Evolutionary conservation across 2,797 vertebrate genomes (phyloP).

Genomic region (Falco cherrug): DNA sequence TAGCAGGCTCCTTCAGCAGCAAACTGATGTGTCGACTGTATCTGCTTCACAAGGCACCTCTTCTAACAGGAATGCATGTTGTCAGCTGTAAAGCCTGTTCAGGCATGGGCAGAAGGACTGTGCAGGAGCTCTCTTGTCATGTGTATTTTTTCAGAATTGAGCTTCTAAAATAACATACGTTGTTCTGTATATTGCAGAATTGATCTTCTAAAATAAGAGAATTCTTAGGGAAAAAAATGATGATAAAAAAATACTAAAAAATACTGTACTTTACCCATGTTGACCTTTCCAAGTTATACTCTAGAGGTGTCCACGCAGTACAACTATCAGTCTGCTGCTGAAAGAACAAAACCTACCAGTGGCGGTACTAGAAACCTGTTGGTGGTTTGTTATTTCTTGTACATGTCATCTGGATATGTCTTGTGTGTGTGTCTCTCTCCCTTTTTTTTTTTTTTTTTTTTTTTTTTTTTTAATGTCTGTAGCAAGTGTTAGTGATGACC

Average conservation of each 20-base stretch:
- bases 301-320: not conserved
- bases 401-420: not conserved
- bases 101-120: not conserved
- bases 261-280: not conserved
- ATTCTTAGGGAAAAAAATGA: accelerated
- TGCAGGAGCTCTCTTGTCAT: not conserved
- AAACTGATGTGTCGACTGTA: not conserved
- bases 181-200: not conserved
- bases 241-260: not conserved
- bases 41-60: not conserved
- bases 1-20: not conserved
- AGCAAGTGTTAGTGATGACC: not conserved
- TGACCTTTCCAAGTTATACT: not conserved
- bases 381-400: not conserved
- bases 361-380: not conserved
- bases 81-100: not conserved
- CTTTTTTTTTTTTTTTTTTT: not conserved
- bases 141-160: accelerated
- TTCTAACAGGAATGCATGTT: accelerated
- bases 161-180: not conserved
- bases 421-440: not conserved
- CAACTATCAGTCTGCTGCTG: conserved; percentile 24
- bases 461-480: not conserved
- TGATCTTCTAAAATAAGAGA: not conserved
- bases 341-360: not conserved